Evolutionary conservation across 2,113 vertebrate species (phyloP).

Genomic region (Oreamnos americanus): DNA sequence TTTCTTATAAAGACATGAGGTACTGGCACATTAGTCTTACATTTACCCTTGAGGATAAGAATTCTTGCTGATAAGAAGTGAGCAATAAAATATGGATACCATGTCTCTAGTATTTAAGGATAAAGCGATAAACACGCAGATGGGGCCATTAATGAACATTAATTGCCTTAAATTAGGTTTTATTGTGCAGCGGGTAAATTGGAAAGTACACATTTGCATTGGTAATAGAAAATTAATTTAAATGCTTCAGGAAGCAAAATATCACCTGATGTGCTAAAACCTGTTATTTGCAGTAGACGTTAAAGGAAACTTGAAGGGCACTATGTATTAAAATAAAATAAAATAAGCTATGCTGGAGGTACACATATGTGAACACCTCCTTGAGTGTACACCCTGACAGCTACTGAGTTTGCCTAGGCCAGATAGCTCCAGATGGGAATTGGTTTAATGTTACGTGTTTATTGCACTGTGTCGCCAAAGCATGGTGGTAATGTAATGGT

Average conservation of each 20-base stretch:
- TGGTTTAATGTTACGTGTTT: neutral
- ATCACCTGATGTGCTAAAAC: conserved; percentile 75
- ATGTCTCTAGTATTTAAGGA: conserved; percentile 74
- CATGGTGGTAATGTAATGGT: neutral
- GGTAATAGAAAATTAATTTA: conserved; percentile 78
- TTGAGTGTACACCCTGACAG: neutral
- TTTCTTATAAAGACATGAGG: conserved; percentile 4
- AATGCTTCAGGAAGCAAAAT: conserved; percentile 76
- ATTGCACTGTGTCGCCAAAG: neutral
- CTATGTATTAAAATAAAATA: conserved; percentile 35
- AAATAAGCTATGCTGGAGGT: neutral
- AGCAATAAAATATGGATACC: conserved; percentile 69
- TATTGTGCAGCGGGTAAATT: conserved; percentile 77
- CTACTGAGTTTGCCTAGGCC: neutral
- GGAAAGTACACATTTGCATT: conserved; percentile 78
- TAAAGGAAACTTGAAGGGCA: conserved; percentile 50
- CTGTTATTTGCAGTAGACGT: conserved; percentile 62
- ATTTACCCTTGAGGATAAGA: conserved; percentile 62
- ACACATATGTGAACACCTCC: neutral
- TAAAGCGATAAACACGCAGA: conserved; percentile 76
- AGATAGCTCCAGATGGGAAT: neutral
- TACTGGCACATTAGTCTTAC: conserved; percentile 31
- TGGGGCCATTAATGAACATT: conserved; percentile 78
- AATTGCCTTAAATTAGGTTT: conserved; percentile 78
- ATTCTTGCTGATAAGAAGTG: conserved; percentile 63